phyloP scores from a whole-genome alignment of 2,113 vertebrate genomes.

The Micronycteris hirsuta region DNA sequence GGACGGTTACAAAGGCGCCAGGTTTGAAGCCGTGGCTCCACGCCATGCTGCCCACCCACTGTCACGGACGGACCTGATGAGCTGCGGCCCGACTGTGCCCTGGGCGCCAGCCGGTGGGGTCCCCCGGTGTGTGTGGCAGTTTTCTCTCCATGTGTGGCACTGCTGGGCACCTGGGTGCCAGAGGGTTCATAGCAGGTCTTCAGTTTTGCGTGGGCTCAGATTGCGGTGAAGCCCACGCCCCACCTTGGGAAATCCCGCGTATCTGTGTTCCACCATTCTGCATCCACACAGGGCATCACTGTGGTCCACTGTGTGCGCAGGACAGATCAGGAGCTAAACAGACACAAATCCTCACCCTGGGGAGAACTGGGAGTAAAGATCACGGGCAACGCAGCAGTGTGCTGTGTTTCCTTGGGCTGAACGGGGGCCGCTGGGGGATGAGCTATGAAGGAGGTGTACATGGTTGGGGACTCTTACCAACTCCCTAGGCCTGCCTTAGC shows the following conservation, averaged over 20 bases:
- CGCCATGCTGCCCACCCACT: neutral
- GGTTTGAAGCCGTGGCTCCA: neutral
- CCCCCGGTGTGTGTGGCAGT: neutral
- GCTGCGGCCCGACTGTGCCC: rapidly evolving
- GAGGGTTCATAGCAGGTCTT: neutral
- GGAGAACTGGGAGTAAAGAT: rapidly evolving
- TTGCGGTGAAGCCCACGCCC: no score
- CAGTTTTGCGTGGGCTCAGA: neutral
- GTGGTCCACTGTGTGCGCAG: rapidly evolving
- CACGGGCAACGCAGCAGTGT: neutral
- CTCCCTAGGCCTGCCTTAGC: neutral
- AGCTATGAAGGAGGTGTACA: no score
- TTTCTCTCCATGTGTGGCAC: neutral
- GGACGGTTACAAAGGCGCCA: neutral
- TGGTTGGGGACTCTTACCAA: neutral
- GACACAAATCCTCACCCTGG: rapidly evolving
- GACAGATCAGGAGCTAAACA: neutral
- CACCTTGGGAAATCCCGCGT: neutral
- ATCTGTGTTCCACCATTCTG: neutral
- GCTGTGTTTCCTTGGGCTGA: neutral
- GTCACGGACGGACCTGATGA: neutral
- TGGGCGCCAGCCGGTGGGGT: neutral
- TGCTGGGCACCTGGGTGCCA: no score
- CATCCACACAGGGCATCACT: neutral
- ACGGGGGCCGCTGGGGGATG: rapidly evolving